Base-by-base conservation (phyloP, 2,113 vertebrate species). In the Gambusia holbrooki region DNA sequence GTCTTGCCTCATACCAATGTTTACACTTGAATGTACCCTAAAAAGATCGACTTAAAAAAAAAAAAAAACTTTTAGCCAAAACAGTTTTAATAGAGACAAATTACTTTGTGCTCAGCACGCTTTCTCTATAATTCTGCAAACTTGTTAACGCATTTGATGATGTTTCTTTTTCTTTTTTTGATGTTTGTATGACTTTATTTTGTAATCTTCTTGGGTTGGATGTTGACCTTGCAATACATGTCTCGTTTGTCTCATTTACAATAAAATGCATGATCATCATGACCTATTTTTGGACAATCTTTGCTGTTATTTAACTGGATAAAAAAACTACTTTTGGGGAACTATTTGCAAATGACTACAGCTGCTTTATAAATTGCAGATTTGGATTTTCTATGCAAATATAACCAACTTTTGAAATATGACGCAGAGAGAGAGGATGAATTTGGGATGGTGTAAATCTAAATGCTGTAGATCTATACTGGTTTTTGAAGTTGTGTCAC, bases 1-100 rank as follows among this genome's bases (percentile, higher is more conserved):
- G 89, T 90, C 86, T 92, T 87, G 90, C 90, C 88, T 93, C 89
- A 84, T 87, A 79, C 82, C 88, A 81, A 84, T 88, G 93, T 94
- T 94, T 93, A 94, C 91, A 93, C 65, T 89, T 90, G 93, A 94
- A 94, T 94, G 93, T 94, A 93, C 88, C 85, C 84, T 77, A 82
- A 89, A 90, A 80, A 76, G 62, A 92, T 81, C 87, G 89, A 86
- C 84, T 87, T 42, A 15, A 42, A 42, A 42, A 15, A 42, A 40
- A 37, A 37, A 77, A 70, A 60, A 63, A 74, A 13, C 84, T 69
- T 84, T 89, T 86, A 83, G 86, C 85, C 87, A 82, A 92, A 92
- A 87, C 63, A 60, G 89, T 82, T 88, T 88, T 82, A 84, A 82
- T 87, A 84, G 75, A 84, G 69, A 84, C 58, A 28, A 76, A 74